Percentiles rank a stretch among this genome's conserved stretches.
Conservation (phyloP, 2,888 invertebrate genomes). For the Drosophila gaucha region DNA sequence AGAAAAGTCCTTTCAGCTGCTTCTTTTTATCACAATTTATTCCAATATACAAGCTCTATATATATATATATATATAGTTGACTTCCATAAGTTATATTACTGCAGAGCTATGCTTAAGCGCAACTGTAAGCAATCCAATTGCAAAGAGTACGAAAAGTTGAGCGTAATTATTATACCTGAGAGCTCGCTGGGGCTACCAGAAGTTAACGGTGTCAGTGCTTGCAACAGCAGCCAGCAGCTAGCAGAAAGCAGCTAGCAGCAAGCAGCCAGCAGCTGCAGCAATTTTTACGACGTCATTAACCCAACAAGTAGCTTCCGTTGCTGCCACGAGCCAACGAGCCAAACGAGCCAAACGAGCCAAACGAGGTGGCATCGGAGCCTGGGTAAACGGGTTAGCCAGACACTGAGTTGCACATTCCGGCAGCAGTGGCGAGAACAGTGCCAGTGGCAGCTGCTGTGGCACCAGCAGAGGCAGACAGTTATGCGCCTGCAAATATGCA, state of each 20-base stretch:
- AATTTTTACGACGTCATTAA: constrained; percentile 72
- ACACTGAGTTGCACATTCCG: constrained; percentile 56
- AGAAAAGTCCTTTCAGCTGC: background rate
- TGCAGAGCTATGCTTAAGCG: constrained; percentile 3
- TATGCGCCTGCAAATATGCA: constrained; percentile 68
- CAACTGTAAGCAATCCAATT: constrained; percentile 19
- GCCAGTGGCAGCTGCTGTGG: background rate
- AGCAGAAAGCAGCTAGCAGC: constrained; percentile 25
- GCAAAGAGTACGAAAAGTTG: constrained; percentile 12
- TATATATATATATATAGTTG: background rate
- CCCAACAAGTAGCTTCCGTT: constrained; percentile 69
- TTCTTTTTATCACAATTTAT: background rate
- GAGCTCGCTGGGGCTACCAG: constrained; percentile 17
- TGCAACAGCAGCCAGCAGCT: constrained; percentile 29
- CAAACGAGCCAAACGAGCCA: background rate
- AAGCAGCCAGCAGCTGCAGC: constrained; percentile 44
- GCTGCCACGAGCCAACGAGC: constrained; percentile 25
- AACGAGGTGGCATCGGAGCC: constrained; percentile 32
- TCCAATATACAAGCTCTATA: background rate
- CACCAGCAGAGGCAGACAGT: constrained; percentile 37
- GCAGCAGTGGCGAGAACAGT: constrained; percentile 11
- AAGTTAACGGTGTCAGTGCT: constrained; percentile 48
- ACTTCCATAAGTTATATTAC: background rate
- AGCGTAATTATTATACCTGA: constrained; percentile 48
- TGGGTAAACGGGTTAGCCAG: constrained; percentile 41